Evolutionary conservation across 2,888 invertebrate species (phyloP), one percentile per base, ranked within the genome.

Genomic region (Cheiracanthium punctorium): DNA sequence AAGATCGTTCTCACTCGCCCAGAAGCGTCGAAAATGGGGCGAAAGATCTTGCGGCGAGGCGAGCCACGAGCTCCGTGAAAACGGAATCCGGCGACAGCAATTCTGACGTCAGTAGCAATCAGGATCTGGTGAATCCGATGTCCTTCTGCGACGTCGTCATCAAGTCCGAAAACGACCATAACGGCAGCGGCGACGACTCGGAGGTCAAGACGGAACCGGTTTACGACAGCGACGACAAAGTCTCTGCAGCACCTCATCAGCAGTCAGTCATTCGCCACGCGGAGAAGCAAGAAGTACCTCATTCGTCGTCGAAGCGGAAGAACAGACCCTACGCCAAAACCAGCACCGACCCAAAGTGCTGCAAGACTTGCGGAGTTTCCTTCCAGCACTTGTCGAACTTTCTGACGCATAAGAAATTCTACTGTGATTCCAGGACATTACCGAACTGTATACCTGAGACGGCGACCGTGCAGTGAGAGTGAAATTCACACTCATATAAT

Each of bases 401-500:
- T 91, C 94, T 97, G 90, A 98, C 98, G 0, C 98, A 98, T 92
- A 98, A 98, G 92, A 97, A 97, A 92, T 98, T 96, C 92, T 98
- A 98, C 91, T 98, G 98, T 90, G 85, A 69, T 24, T 81, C 87
- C 0, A 76, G 81, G 28, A 65, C 65, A 17, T 65, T 87, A 65
- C 76, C 43, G 41, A 86, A 80, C 20, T 80, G 80, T 29, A 37
- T 71, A 14, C 87, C 80, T 29, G 87, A 87, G 65, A 48, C 87
- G 2, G 58, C 81, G 12, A 24, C 58, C 4, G 58, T 58, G 20
- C 58, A 58, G 24, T 58, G 24, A 37, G 10, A 7, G 37, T 4
- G 10, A 7, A 37, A 37, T 37, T 37, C 37, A 37, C 4, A 37
- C 4, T 7, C 37, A 7, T 37, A 10, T 37, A 37, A 7, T 10